These are phyloP conservation scores for Zonitis immaculata DNA, from an alignment of 2,888 invertebrate genomes.

Conservation along the genomic window DNA sequence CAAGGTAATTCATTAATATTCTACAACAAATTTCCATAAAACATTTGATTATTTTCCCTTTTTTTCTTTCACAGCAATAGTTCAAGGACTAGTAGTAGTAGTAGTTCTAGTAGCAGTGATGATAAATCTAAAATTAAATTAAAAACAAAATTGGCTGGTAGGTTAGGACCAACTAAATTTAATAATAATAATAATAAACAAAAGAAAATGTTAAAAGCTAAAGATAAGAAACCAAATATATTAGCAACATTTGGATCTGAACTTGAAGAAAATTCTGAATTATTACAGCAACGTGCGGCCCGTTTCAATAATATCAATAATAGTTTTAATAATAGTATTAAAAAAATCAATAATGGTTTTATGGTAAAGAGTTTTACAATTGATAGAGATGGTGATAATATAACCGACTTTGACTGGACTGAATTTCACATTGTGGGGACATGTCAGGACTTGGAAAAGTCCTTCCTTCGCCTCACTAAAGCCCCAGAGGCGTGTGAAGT, in stretches of 20 bases:
- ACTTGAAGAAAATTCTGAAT: conserved; percentile 69
- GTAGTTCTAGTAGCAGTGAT: conserved; percentile 30
- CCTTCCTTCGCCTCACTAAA: conserved; percentile 91
- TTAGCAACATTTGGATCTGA: conserved; percentile 61
- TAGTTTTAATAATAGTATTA: conserved; percentile 10
- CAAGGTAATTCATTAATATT: conserved; percentile 35
- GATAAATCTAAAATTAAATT: conserved; percentile 38
- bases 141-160: conserved; percentile 56
- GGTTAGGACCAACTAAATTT: conserved; percentile 52
- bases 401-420: conserved; percentile 74
- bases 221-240: conserved; percentile 59
- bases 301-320: conserved; percentile 62
- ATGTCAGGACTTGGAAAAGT: conserved; percentile 91
- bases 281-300: conserved; percentile 83
- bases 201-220: conserved; percentile 51
- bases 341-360: conserved; percentile 7
- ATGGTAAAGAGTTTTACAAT: conserved; percentile 21
- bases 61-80: conserved; percentile 46
- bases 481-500: conserved; percentile 91
- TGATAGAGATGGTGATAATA: conserved; percentile 53
- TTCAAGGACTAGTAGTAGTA: conserved; percentile 49
- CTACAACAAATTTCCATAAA: not conserved
- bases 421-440: conserved; percentile 92
- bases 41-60: conserved; percentile 10
- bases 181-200: conserved; percentile 45